A percentile compares a stretch with the other conserved stretches of the same genome.
These are phyloP conservation scores for Cheilosia variabilis DNA, from an alignment of 2,888 invertebrate genomes.

Conservation along the genomic window DNA sequence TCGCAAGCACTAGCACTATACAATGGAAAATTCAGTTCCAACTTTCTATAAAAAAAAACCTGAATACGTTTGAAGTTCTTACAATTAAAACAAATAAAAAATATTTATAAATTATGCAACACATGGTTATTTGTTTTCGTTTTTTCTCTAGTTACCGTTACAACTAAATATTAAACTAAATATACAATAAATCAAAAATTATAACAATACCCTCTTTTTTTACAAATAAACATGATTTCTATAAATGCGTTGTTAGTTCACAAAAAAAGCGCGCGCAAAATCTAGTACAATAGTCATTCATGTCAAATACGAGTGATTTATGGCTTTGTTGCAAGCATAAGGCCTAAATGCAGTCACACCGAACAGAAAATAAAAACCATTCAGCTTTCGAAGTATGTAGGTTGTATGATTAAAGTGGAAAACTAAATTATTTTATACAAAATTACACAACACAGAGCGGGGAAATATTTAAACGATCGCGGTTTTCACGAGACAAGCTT, in stretches of 20 bases:
- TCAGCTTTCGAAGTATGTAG: conserved; percentile 26
- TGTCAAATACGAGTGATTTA: conserved; percentile 62
- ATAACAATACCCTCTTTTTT: conserved; percentile 26
- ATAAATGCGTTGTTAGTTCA: conserved; percentile 60
- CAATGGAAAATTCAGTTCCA: conserved; percentile 44
- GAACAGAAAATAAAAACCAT: conserved; percentile 16
- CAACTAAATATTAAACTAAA: conserved; percentile 63
- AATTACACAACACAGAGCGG: conserved; percentile 65
- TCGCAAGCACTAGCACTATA: conserved; percentile 30
- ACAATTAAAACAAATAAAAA: conserved; percentile 56
- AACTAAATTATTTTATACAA: conserved; percentile 54
- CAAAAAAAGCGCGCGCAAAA: conserved; percentile 27
- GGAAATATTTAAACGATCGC: conserved; percentile 79
- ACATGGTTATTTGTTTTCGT: conserved; percentile 47
- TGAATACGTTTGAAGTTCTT: conserved; percentile 34
- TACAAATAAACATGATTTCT: conserved; percentile 31
- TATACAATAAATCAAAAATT: conserved; percentile 43
- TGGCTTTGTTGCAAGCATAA: conserved; percentile 67
- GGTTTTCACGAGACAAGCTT: conserved; percentile 87
- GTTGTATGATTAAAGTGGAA: conserved; percentile 20
- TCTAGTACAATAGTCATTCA: conserved; percentile 53
- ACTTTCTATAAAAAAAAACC: conserved; percentile 39
- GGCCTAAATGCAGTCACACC: conserved; percentile 59
- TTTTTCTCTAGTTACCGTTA: conserved; percentile 10
- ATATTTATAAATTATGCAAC: conserved; percentile 71